Percentiles rank a stretch among this genome's conserved stretches.
These are phyloP conservation scores for Taenioides sp. DNA, from an alignment of 2,797 vertebrate genomes.

Conservation along the genomic window DNA sequence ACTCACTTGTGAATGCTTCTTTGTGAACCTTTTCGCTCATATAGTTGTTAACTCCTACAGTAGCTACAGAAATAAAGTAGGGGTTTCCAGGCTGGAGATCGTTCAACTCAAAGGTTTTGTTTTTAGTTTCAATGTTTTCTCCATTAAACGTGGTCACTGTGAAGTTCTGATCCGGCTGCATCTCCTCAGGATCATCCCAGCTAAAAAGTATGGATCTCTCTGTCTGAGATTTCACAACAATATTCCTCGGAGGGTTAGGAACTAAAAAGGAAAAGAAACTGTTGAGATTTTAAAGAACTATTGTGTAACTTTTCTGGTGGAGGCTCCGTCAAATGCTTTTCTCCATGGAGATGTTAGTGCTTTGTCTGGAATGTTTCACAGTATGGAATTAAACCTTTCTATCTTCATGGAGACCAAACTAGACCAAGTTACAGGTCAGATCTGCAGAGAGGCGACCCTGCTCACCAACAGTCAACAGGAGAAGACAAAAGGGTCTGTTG, in stretches of 20 bases:
- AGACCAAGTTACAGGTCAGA: too few relatives aligned
- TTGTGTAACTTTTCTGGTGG: too few relatives aligned
- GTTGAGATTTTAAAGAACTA: too few relatives aligned
- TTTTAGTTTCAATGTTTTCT: accelerated
- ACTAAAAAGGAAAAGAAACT: constrained; percentile 44
- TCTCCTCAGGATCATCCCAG: constrained; percentile 61
- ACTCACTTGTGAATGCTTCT: constrained; percentile 69
- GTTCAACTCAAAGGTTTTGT: constrained; percentile 27
- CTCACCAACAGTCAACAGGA: too few relatives aligned
- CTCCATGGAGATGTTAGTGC: too few relatives aligned
- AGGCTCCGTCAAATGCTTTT: too few relatives aligned
- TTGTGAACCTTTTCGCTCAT: constrained; percentile 44
- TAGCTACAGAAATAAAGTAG: constrained; percentile 42
- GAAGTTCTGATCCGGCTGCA: constrained; percentile 56
- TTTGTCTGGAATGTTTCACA: too few relatives aligned
- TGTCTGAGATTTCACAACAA: constrained; percentile 42
- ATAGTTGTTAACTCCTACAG: constrained; percentile 49
- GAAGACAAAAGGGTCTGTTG: too few relatives aligned
- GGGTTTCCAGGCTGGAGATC: constrained; percentile 48
- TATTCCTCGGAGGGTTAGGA: constrained; percentile 66
- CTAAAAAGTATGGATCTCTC: constrained; percentile 57
- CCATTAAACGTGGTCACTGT: constrained; percentile 10
- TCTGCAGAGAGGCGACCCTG: too few relatives aligned
- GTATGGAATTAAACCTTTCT: too few relatives aligned
- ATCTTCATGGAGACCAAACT: too few relatives aligned